Evolutionary conservation across 1,140 invertebrate genomes (phyloP).

Genomic region (Anthonomus grandis): DNA sequence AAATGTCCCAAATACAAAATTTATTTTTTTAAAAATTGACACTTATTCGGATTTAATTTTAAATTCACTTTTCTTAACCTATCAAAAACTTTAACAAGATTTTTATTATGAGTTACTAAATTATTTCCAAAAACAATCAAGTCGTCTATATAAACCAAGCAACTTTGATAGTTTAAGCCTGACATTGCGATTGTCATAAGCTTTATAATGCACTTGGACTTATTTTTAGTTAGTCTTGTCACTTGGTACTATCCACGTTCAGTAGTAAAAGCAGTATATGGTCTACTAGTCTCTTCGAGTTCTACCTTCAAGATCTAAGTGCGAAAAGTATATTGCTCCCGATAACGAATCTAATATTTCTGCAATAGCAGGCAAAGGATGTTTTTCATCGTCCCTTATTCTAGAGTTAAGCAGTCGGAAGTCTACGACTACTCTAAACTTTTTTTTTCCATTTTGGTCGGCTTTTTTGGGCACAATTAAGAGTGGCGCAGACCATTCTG

Average conservation of each 20-base stretch:
- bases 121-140: constrained; percentile 43
- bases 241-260: constrained; percentile 31
- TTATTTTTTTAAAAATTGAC: constrained; percentile 49
- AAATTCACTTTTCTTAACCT: constrained; percentile 44
- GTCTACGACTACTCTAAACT: no score
- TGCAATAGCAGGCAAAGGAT: no score
- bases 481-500: no score
- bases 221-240: constrained; percentile 30
- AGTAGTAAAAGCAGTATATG: constrained; percentile 43
- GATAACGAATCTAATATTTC: no score
- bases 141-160: constrained; percentile 45
- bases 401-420: no score
- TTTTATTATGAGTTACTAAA: constrained; percentile 42
- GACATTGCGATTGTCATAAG: constrained; percentile 33
- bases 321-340: no score
- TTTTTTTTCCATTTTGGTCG: no score
- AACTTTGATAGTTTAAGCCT: constrained; percentile 31
- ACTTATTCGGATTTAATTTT: constrained; percentile 52
- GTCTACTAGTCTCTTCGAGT: no score
- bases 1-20: constrained; percentile 50
- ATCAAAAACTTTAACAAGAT: constrained; percentile 42
- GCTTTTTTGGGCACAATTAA: no score
- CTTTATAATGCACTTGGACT: constrained; percentile 31
- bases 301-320: no score
- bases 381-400: no score